Evolutionary conservation across 2,113 vertebrate genomes (phyloP).

Genomic region (Nycticebus coucang): DNA sequence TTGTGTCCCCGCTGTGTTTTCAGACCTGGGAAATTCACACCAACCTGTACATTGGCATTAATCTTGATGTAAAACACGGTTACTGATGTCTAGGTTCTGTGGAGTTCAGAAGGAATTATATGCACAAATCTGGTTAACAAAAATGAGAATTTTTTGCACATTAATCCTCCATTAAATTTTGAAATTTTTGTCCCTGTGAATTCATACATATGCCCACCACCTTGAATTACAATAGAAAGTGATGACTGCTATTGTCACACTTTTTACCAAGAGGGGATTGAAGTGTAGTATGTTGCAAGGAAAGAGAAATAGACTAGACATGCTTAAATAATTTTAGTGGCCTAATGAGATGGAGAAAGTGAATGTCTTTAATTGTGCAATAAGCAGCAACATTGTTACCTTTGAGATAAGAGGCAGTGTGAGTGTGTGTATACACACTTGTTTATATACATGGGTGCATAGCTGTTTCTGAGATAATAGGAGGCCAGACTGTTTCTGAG

Average conservation of each 20-base stretch:
- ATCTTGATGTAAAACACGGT: conserved; percentile 33
- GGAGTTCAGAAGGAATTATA: neutral
- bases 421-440: neutral
- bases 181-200: conserved; percentile 21
- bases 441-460: neutral
- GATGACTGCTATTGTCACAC: neutral
- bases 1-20: neutral
- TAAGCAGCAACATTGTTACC: neutral
- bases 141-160: conserved; percentile 5
- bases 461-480: neutral
- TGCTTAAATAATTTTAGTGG: conserved; percentile 13
- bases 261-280: neutral
- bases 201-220: neutral
- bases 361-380: neutral
- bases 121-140: conserved; percentile 42
- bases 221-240: conserved; percentile 61
- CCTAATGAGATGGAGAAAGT: conserved; percentile 17
- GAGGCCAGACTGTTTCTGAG: neutral
- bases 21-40: neutral
- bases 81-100: neutral
- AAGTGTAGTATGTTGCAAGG: neutral
- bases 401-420: neutral
- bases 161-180: conserved; percentile 1
- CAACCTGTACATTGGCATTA: neutral
- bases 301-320: conserved; percentile 21